A percentile compares a stretch with the other conserved stretches of the same genome.
Evolutionary conservation across 1,140 invertebrate species (phyloP).

Genomic region (Luehdorfia chinensis): DNA sequence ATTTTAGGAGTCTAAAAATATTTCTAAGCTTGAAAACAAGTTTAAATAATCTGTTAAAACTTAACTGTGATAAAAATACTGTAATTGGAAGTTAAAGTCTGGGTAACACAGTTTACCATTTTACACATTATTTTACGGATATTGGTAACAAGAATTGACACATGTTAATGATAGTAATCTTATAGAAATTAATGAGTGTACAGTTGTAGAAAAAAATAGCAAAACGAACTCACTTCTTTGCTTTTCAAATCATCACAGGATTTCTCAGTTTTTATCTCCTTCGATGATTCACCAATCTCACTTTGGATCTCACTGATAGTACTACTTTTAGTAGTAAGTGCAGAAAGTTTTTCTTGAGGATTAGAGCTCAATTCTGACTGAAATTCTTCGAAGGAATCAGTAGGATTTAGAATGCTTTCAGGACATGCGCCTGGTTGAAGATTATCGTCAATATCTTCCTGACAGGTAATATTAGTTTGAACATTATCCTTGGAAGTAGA

Average conservation of each 20-base stretch:
- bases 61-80: too few relatives aligned
- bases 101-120: too few relatives aligned
- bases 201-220: too few relatives aligned
- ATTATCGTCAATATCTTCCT: constrained; percentile 35
- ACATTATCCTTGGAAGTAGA: constrained; percentile 56
- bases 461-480: constrained; percentile 17
- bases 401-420: constrained; percentile 83
- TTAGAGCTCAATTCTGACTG: constrained; percentile 81
- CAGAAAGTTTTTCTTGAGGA: constrained; percentile 75
- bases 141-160: too few relatives aligned
- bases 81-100: too few relatives aligned
- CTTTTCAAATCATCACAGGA: constrained; percentile 59
- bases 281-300: constrained; percentile 65
- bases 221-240: constrained; percentile 63
- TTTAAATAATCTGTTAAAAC: too few relatives aligned
- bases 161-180: too few relatives aligned
- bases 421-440: constrained; percentile 60
- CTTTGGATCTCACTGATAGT: constrained; percentile 79
- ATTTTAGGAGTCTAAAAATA: too few relatives aligned
- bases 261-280: constrained; percentile 50
- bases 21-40: too few relatives aligned
- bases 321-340: constrained; percentile 58
- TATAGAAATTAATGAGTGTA: too few relatives aligned
- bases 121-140: too few relatives aligned
- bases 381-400: constrained; percentile 84